These are phyloP conservation scores for Eupithecia vulgata DNA, from an alignment of 2,888 invertebrate species.

Conservation along the genomic window DNA sequence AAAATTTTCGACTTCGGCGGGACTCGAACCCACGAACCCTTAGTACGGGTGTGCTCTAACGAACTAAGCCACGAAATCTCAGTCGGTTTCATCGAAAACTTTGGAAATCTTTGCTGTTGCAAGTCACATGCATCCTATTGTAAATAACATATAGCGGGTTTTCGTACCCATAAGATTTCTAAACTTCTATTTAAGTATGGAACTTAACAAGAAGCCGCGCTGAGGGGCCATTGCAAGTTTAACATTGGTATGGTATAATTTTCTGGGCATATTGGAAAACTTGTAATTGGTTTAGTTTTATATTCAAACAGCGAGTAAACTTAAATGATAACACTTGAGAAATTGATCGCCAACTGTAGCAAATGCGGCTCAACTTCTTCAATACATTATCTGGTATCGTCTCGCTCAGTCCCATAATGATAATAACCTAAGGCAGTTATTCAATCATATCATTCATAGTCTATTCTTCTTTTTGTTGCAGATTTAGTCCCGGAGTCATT, in stretches of 20 bases:
- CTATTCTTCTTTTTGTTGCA: slow-evolving; percentile 63
- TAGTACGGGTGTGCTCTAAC: no score
- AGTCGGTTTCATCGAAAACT: no score
- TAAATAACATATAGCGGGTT: slow-evolving; percentile 50
- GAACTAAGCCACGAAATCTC: no score
- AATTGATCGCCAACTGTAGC: slow-evolving; percentile 50
- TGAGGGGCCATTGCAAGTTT: slow-evolving; percentile 67
- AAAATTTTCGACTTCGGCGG: no score
- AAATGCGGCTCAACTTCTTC: slow-evolving; percentile 37
- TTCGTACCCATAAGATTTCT: slow-evolving; percentile 48
- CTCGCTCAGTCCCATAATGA: slow-evolving; percentile 28
- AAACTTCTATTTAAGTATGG: slow-evolving; percentile 60
- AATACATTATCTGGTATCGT: slow-evolving; percentile 30
- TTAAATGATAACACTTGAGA: slow-evolving; percentile 69
- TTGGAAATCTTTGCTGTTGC: no score
- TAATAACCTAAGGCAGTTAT: slow-evolving; percentile 30
- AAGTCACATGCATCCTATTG: slow-evolving; percentile 21
- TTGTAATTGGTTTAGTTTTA: slow-evolving; percentile 82
- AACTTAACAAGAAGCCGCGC: slow-evolving; percentile 65
- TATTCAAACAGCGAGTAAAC: slow-evolving; percentile 66
- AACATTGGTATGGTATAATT: slow-evolving; percentile 79
- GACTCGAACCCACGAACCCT: no score
- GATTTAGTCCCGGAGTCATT: slow-evolving; percentile 81
- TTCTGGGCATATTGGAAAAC: slow-evolving; percentile 79
- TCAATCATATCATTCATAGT: slow-evolving; percentile 34